Evolutionary conservation across 2,797 vertebrate species (phyloP).

Genomic region (Alosa sapidissima): DNA sequence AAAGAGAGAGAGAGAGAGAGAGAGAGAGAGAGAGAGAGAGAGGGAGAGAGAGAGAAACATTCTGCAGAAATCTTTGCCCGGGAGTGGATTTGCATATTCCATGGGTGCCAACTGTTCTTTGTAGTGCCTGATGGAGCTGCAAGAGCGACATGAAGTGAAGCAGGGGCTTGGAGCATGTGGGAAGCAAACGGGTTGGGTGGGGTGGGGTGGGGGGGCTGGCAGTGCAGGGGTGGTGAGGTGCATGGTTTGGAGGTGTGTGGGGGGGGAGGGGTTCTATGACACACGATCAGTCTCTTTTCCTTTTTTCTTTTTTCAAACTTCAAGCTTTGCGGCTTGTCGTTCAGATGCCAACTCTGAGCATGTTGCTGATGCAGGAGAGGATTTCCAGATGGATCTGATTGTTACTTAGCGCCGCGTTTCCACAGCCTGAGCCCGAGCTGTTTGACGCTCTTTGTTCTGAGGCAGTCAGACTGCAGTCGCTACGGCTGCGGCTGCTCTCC

Average conservation of each 20-base stretch:
- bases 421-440: not conserved
- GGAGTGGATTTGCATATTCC: conserved; percentile 19
- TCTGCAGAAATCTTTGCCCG: conserved; percentile 4
- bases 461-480: not conserved
- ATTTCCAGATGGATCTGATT: conserved; percentile 11
- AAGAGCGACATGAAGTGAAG: conserved; percentile 9
- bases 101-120: conserved; percentile 23
- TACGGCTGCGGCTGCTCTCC: not conserved
- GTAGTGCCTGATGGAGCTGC: conserved; percentile 19
- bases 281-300: conserved; percentile 11
- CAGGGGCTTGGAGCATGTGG: conserved; percentile 11
- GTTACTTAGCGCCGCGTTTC: not conserved
- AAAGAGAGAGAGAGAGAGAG: too few species aligned
- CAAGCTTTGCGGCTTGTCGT: not conserved
- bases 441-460: not conserved
- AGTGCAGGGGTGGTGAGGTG: not conserved
- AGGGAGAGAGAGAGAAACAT: conserved; percentile 18
- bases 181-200: not conserved
- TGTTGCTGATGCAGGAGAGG: conserved; percentile 9
- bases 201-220: not conserved
- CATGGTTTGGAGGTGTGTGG: not conserved
- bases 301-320: not conserved
- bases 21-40: not conserved
- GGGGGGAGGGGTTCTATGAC: not conserved
- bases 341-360: not conserved